phyloP scores from a whole-genome alignment of 2,113 vertebrate species.

The Myxocyprinus asiaticus region DNA sequence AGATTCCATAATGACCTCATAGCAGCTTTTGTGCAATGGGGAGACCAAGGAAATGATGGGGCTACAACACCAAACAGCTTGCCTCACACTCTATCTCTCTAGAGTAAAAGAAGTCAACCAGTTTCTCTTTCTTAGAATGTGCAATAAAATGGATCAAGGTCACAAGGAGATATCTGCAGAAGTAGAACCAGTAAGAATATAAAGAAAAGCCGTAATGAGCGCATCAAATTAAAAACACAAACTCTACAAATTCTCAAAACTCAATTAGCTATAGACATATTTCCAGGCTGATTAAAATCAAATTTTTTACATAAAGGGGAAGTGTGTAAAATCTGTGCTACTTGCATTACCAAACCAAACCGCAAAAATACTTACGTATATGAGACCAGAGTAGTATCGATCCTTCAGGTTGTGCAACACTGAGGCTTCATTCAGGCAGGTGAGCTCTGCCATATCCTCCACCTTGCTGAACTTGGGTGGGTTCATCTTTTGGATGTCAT shows the following conservation, averaged over 20 bases:
- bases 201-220: too few species aligned
- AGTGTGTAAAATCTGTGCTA: too few species aligned
- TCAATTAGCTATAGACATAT: too few species aligned
- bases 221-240: too few species aligned
- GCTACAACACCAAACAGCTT: neutral
- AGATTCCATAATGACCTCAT: conserved; percentile 36
- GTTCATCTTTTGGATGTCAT: conserved; percentile 78
- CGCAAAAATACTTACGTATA: conserved; percentile 85
- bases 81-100: conserved; percentile 17
- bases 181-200: neutral
- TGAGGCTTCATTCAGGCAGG: conserved; percentile 96
- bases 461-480: neutral
- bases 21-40: neutral
- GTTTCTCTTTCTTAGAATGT: conserved; percentile 42
- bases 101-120: neutral
- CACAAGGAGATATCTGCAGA: neutral
- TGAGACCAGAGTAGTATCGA: conserved; percentile 97
- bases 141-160: conserved; percentile 8
- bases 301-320: too few species aligned
- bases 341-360: too few species aligned
- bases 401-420: conserved; percentile 74
- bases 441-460: conserved; percentile 64
- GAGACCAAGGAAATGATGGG: neutral
- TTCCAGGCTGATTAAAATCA: too few species aligned
- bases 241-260: too few species aligned